These are phyloP conservation scores for Tylochromis polylepis DNA, from an alignment of 2,113 vertebrate species.

Conservation along the genomic window DNA sequence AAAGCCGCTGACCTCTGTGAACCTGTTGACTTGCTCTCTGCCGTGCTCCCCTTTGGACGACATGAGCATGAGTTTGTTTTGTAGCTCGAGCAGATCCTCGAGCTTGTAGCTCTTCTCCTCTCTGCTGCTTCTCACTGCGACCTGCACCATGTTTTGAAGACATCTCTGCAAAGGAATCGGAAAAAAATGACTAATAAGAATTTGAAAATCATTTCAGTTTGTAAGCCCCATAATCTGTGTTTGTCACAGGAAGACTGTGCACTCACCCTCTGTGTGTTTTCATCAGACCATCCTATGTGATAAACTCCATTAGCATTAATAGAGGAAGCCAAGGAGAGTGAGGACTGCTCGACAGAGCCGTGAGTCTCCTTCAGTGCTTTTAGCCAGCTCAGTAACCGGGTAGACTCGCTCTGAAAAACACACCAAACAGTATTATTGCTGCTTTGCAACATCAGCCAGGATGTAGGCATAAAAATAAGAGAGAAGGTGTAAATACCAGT, in stretches of 20 bases:
- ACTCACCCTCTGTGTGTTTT: slow-evolving; percentile 50
- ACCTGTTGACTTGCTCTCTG: slow-evolving; percentile 71
- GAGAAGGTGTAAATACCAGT: slow-evolving; percentile 20
- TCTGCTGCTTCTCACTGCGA: slow-evolving; percentile 15
- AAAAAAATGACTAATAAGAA: not conserved
- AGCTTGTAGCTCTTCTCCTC: slow-evolving; percentile 53
- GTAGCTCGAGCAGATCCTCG: slow-evolving; percentile 70
- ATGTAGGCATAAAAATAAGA: not conserved
- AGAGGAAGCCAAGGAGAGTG: slow-evolving; percentile 67
- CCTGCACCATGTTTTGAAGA: slow-evolving; percentile 34
- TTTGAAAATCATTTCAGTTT: not conserved
- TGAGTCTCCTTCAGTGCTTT: slow-evolving; percentile 72
- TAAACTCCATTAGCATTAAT: slow-evolving; percentile 73
- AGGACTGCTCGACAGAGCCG: slow-evolving; percentile 75
- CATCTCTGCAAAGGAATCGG: slow-evolving; percentile 41
- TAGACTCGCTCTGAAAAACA: slow-evolving; percentile 64
- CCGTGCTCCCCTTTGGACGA: slow-evolving; percentile 71
- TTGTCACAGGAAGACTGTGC: not conserved
- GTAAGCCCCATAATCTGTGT: fast-evolving
- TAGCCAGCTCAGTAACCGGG: slow-evolving; percentile 64
- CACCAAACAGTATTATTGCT: not conserved
- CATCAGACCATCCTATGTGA: slow-evolving; percentile 49
- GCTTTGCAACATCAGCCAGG: not conserved
- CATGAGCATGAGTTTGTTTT: slow-evolving; percentile 80
- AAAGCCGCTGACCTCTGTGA: slow-evolving; percentile 65